A percentile compares a stretch with the other conserved stretches of the same genome.
Conservation (phyloP, 2,888 invertebrate species). For the Pomacea canaliculata region DNA sequence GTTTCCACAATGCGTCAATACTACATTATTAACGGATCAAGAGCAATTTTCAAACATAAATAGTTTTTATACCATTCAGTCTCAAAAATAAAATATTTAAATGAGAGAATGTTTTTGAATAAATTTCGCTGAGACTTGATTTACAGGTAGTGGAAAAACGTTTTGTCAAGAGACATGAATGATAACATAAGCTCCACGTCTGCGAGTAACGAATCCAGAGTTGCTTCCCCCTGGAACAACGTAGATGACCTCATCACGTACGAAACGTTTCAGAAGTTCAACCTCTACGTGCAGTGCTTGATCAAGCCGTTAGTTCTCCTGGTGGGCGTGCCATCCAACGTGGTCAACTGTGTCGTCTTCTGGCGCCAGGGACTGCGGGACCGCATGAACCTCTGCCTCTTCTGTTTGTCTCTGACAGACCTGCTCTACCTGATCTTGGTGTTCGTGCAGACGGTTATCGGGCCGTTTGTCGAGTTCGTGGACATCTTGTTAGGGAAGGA, state of each 20-base stretch:
- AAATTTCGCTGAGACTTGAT: no score
- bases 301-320: constrained; percentile 4
- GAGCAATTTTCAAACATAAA: no score
- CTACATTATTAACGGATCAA: no score
- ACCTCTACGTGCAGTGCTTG: not conserved
- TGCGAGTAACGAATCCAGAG: no score
- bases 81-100: no score
- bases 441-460: constrained; percentile 4
- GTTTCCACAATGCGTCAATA: no score
- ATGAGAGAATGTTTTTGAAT: no score
- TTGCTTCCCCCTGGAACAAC: not conserved
- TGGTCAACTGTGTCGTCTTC: constrained; percentile 8
- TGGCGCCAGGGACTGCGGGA: constrained; percentile 1
- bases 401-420: constrained; percentile 5
- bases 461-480: not conserved
- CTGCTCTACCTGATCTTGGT: constrained; percentile 1
- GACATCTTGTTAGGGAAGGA: not conserved
- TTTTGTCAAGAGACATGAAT: no score
- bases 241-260: not conserved
- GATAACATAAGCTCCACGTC: no score
- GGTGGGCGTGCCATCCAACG: constrained; percentile 8
- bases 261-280: constrained; percentile 5
- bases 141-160: no score
- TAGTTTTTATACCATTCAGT: no score
- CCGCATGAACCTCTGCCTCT: no score